Evolutionary conservation across 30 jellyfish, hydroid and myxozoan genomes (phyloP), one percentile per base, ranked within the genome.

Genomic region (Cassiopea andromeda): DNA sequence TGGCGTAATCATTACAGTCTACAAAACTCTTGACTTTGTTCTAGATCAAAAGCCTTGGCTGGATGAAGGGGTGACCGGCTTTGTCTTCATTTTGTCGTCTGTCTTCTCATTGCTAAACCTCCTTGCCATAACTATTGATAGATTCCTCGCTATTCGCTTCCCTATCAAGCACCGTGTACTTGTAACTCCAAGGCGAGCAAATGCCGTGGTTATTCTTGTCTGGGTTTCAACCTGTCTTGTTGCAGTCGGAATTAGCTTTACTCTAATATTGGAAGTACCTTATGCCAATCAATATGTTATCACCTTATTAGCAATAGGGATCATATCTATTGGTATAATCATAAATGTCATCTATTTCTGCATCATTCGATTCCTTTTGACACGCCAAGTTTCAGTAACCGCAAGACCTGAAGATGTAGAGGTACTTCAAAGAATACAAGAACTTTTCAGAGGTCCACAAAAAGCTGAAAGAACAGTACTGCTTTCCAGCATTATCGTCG

Each of bases 401-500:
- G 14, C 19, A 14, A 61, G 19, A 13, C 4, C 2, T 61, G 73
- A 17, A 61, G 43, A 61, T 2, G 19, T 6, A 4, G 10, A 13
- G 14, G 14, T 61, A 6, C 4, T 4, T 4, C 10, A 61, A 2
- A 17, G 43, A 14, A 6, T 61, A 13, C 73, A 61, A 17, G 2
- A 13, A 61, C 4, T 6, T 61, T 61, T 61, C 73, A 61, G 4
- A 61, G 86, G 60, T 17, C 64, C 16, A 17, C n/a, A 60, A 84
- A 76, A 70, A 44, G 13, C 77, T 49, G 93, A 86, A 18, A 75
- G 89, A 44, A 13, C 66, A 16, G 73, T 77, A 17, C 68, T 86
- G 79, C 49, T 57, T 60, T 72, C 93, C 17, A 73, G 93, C n/a
- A 60, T 78, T 45, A 75, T 77, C 44, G 87, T 86, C 14, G 49